Conservation (phyloP, 1,140 invertebrate species). For the Geopemphigus sp. region DNA sequence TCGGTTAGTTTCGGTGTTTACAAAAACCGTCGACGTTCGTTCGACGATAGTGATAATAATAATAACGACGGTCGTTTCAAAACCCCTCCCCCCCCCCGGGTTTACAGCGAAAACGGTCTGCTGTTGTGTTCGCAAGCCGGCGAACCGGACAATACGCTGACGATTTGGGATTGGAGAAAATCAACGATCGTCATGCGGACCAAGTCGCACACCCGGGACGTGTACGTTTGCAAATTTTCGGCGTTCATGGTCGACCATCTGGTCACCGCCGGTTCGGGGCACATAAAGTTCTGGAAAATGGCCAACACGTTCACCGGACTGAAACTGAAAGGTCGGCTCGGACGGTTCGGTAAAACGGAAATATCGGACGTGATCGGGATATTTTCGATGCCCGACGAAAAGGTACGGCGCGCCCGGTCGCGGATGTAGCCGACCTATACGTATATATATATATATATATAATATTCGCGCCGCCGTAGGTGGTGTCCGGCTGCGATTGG, state of each 20-base stretch:
- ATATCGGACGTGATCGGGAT: constrained; percentile 83
- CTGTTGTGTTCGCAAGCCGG: constrained; percentile 79
- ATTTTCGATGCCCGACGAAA: constrained; percentile 81
- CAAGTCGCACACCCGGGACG: constrained; percentile 76
- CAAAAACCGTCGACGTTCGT: no score
- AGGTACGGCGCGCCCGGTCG: no score
- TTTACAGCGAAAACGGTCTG: constrained; percentile 69
- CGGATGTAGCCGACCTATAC: no score
- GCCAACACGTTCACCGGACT: constrained; percentile 82
- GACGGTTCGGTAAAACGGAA: constrained; percentile 85
- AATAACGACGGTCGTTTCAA: no score
- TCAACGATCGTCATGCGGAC: constrained; percentile 71
- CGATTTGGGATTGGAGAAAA: constrained; percentile 82
- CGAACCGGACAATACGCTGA: constrained; percentile 80
- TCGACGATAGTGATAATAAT: no score
- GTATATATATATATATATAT: no score
- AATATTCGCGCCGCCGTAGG: no score
- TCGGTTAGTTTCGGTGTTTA: no score
- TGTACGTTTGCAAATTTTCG: constrained; percentile 78
- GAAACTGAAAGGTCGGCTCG: constrained; percentile 80
- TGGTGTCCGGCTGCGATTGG: constrained; percentile 82
- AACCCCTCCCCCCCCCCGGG: constrained; percentile 55
- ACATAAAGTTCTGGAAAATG: constrained; percentile 94
- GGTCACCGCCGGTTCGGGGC: constrained; percentile 68
- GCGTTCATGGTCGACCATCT: constrained; percentile 72